A percentile compares a stretch with the other conserved stretches of the same genome.
Evolutionary conservation across 2,888 invertebrate species (phyloP).

Genomic region (Allacma fusca): DNA sequence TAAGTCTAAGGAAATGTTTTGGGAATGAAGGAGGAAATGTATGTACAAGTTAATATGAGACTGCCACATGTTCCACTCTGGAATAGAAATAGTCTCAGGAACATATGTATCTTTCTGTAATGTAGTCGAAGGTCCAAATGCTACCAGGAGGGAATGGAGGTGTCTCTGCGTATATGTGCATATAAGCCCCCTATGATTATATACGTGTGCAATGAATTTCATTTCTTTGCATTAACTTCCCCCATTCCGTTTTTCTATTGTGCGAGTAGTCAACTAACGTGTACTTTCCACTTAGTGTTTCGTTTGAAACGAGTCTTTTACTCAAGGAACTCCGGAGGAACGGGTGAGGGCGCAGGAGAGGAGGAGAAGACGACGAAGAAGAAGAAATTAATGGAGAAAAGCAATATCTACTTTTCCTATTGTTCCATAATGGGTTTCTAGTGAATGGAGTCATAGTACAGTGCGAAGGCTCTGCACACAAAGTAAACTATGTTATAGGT

Average conservation of each 20-base stretch:
- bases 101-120: neutral
- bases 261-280: conserved; percentile 38
- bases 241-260: conserved; percentile 41
- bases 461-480: conserved; percentile 51
- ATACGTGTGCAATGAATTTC: conserved; percentile 41
- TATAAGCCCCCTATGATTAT: neutral
- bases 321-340: neutral
- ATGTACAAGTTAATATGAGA: neutral
- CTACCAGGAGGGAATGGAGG: no score
- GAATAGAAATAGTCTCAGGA: neutral
- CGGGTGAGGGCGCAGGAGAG: conserved; percentile 5
- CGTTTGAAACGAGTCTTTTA: conserved; percentile 37
- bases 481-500: conserved; percentile 60
- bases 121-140: no score
- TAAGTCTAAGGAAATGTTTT: neutral
- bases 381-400: conserved; percentile 60
- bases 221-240: conserved; percentile 44
- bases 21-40: conserved; percentile 2
- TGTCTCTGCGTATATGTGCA: no score
- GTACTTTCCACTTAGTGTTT: conserved; percentile 44
- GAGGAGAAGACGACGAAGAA: conserved; percentile 28
- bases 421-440: conserved; percentile 60
- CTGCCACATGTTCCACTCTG: conserved; percentile 5
- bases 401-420: conserved; percentile 60
- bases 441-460: conserved; percentile 52